Evolutionary conservation across 1,140 invertebrate species (phyloP).

Genomic region (Procambarus virginalis): DNA sequence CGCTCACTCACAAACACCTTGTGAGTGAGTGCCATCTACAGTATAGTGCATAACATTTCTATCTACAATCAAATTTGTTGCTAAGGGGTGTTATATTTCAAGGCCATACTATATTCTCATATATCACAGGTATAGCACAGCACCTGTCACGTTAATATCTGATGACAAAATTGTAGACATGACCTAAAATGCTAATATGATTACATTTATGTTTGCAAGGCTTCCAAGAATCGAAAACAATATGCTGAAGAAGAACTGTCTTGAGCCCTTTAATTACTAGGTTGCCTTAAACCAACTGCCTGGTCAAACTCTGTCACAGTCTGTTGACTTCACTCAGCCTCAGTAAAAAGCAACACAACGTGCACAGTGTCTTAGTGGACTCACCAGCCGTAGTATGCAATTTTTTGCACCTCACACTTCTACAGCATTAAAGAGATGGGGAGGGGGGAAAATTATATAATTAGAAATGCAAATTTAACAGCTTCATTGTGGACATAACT

Average conservation of each 20-base stretch:
- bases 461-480: slow-evolving; percentile 13
- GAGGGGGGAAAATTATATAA: background rate
- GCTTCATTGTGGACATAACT: background rate
- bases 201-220: background rate
- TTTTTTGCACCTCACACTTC: slow-evolving; percentile 15
- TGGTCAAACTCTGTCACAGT: background rate
- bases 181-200: background rate
- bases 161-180: background rate
- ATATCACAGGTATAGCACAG: too few relatives aligned
- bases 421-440: background rate
- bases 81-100: too few relatives aligned
- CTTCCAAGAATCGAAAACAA: background rate
- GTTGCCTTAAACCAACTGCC: background rate
- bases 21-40: too few relatives aligned
- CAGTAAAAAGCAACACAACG: slow-evolving; percentile 4
- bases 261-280: background rate
- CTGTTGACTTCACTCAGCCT: background rate
- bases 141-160: too few relatives aligned
- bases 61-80: too few relatives aligned
- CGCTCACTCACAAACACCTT: too few relatives aligned
- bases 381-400: slow-evolving; percentile 11
- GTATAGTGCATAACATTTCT: too few relatives aligned
- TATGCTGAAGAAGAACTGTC: background rate
- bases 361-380: slow-evolving; percentile 14
- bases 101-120: too few relatives aligned